Conservation (phyloP, 2,888 invertebrate genomes). For the Liodrosophila aerea region DNA sequence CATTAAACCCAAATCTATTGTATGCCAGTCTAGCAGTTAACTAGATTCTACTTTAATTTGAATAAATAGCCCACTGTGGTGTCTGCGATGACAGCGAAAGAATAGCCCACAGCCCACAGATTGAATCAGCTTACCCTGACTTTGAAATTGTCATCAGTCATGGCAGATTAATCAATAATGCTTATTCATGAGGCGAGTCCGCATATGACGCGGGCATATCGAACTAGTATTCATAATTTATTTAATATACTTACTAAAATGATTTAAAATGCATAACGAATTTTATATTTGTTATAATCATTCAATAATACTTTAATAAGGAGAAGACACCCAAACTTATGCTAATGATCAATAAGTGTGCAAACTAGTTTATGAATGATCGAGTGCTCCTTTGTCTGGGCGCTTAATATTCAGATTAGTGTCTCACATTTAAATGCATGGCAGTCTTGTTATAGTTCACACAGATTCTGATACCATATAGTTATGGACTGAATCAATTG, state of each 20-base stretch:
- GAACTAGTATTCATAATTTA: background rate
- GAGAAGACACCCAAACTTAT: conserved; percentile 19
- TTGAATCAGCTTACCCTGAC: too few species aligned
- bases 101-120: too few species aligned
- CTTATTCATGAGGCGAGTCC: too few species aligned
- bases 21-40: conserved; percentile 11
- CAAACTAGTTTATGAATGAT: conserved; percentile 48
- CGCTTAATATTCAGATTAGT: conserved; percentile 33
- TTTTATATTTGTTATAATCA: conserved; percentile 15
- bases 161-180: too few species aligned
- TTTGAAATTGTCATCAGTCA: too few species aligned
- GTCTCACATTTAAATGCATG: conserved; percentile 27
- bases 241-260: conserved; percentile 1
- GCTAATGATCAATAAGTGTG: conserved; percentile 19
- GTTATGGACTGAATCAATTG: conserved; percentile 15
- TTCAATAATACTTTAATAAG: conserved; percentile 18
- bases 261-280: conserved; percentile 14
- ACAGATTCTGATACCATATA: conserved; percentile 22
- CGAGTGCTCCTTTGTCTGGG: conserved; percentile 21
- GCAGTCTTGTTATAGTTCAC: conserved; percentile 27
- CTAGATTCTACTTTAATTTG: background rate
- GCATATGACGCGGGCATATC: too few species aligned
- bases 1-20: conserved; percentile 3
- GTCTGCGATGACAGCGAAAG: too few species aligned
- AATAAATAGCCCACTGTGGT: background rate